phyloP scores from a whole-genome alignment of 2,888 invertebrate species.

The Cosmia trapezina region DNA sequence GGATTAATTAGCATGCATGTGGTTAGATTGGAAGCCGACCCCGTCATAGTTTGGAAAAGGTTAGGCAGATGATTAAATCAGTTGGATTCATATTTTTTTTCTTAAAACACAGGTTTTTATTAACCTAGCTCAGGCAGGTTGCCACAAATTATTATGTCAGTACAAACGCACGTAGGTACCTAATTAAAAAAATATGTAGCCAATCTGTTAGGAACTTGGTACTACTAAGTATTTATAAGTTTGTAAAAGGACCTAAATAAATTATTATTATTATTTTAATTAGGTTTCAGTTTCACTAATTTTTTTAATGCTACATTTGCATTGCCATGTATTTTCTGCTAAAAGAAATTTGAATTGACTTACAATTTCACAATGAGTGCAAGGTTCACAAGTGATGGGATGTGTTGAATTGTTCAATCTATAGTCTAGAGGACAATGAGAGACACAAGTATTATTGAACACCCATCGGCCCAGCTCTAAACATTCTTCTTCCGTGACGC shows the following conservation, averaged over 20 bases:
- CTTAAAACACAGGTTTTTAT: too few species aligned
- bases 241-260: too few species aligned
- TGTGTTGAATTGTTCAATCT: constrained; percentile 52
- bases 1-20: not conserved
- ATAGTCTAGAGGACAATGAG: constrained; percentile 79
- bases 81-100: too few species aligned
- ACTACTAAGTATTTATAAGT: too few species aligned
- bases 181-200: too few species aligned
- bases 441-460: constrained; percentile 92
- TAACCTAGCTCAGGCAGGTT: too few species aligned
- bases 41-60: not conserved
- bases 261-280: not conserved
- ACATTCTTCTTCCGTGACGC: constrained; percentile 93
- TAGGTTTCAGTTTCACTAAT: not conserved
- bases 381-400: constrained; percentile 70
- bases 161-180: too few species aligned
- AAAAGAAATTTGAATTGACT: constrained; percentile 30
- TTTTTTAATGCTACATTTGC: not conserved
- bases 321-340: not conserved
- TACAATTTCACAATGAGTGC: constrained; percentile 77
- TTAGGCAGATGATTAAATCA: not conserved
- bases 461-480: constrained; percentile 87
- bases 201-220: too few species aligned
- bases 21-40: not conserved
- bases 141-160: too few species aligned